These are phyloP conservation scores for Adela reaumurella DNA, from an alignment of 2,888 invertebrate genomes.

Conservation along the genomic window DNA sequence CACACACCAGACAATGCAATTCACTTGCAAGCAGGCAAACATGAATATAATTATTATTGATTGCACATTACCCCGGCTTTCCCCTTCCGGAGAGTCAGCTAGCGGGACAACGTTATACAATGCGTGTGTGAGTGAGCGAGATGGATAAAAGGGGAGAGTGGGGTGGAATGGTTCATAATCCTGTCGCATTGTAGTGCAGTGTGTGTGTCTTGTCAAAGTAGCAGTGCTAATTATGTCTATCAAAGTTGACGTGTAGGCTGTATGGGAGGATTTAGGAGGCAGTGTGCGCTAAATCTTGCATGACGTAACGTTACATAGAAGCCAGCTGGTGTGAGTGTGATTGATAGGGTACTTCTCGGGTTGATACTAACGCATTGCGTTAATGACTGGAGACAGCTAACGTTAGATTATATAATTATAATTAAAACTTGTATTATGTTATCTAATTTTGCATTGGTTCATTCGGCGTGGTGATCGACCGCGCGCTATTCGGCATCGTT, in stretches of 20 bases:
- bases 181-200: neutral
- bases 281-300: neutral
- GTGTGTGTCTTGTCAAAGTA: conserved; percentile 30
- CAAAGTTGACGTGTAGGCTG: neutral
- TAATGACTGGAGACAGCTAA: no score
- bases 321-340: no score
- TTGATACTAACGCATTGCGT: no score
- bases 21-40: conserved; percentile 41
- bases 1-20: conserved; percentile 28
- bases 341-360: no score
- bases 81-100: conserved; percentile 9
- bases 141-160: conserved; percentile 13
- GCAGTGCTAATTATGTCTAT: conserved; percentile 26
- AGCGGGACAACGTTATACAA: conserved; percentile 13
- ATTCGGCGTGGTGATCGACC: no score
- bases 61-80: conserved; percentile 37
- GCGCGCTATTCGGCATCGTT: no score
- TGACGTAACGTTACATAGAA: neutral
- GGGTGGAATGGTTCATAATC: conserved; percentile 8
- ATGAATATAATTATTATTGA: conserved; percentile 52
- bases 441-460: no score
- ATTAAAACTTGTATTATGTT: no score
- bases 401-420: no score
- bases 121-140: no score
- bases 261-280: neutral